A percentile compares a stretch with the other conserved stretches of the same genome.
phyloP scores from a whole-genome alignment of 2,797 vertebrate genomes.

The Aeoliscus strigatus region DNA sequence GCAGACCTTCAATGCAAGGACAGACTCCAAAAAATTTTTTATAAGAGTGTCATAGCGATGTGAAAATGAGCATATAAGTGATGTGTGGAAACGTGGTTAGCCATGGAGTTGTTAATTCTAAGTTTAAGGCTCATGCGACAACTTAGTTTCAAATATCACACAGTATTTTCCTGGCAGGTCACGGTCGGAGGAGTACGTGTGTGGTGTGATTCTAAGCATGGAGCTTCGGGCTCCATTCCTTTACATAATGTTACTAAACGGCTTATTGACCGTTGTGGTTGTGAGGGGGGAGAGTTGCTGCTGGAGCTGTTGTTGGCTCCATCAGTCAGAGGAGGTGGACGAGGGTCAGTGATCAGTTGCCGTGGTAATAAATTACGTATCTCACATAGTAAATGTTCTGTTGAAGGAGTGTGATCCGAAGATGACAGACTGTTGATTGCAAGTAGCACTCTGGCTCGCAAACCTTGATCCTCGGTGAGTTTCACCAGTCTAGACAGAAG shows the following conservation, averaged over 20 bases:
- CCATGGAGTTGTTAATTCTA: slow-evolving; percentile 7
- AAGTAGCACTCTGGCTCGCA: slow-evolving; percentile 1
- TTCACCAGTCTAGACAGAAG: slow-evolving; percentile 38
- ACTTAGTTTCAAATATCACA: too few species aligned
- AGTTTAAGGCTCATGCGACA: neutral
- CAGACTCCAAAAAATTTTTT: too few species aligned
- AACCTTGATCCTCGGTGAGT: slow-evolving; percentile 10
- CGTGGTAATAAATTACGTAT: neutral
- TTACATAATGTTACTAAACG: slow-evolving; percentile 14
- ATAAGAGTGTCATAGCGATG: too few species aligned
- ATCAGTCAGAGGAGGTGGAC: neutral
- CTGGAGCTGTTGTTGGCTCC: slow-evolving; percentile 5
- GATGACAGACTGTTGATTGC: neutral
- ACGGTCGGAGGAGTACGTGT: slow-evolving; percentile 8
- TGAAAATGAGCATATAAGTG: too few species aligned
- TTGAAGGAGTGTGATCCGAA: slow-evolving; percentile 7
- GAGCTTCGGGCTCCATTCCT: slow-evolving; percentile 4
- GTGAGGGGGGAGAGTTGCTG: slow-evolving; percentile 12
- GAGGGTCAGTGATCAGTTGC: slow-evolving; percentile 12
- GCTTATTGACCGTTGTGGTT: slow-evolving; percentile 18
- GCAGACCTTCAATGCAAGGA: too few species aligned
- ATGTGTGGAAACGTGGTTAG: slow-evolving; percentile 3
- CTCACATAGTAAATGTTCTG: neutral
- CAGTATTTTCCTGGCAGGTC: slow-evolving; percentile 10
- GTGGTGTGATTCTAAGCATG: slow-evolving; percentile 19